Evolutionary conservation across 2,113 vertebrate genomes (phyloP), one percentile per base, ranked within the genome.

Genomic region (Etheostoma spectabile): DNA sequence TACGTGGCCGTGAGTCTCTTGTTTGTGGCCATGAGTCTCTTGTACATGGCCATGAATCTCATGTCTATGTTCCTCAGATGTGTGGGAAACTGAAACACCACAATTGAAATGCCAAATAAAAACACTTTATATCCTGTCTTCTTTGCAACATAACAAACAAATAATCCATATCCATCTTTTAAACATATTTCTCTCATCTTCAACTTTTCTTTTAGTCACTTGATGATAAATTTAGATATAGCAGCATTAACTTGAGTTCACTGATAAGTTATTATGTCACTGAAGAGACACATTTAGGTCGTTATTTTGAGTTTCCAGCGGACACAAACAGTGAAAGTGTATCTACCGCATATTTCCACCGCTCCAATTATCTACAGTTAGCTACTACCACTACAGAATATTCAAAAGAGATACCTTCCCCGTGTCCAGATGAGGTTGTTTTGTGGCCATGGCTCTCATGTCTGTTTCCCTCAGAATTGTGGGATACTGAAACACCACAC

Each of bases 371-470:
- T 56, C 55, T 76, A 57, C 61, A 51, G 27, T 51, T 52, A 27
- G 35, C 45, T 60, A 6, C 27, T 30, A 15, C 49, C 8, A 27
- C 55, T 59, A 35, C 33, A 48, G 7, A 62, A 62, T 15, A 45
- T 27, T 5, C 11, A 6, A 21, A 45, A 16, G 30, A 46, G 5
- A 21, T 83, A 73, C 62, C 68, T 83, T 59, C 57, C 6, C 30
- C 76, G 3, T 82, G 62, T 35, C 51, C 49, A 38, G 71, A 24
- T 45, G 63, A 57, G 45, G 11, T 63, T 13, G 22, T 27, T 60
- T 46, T 73, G 42, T 51, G 49, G 24, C 56, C 68, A 18, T 45
- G 76, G 30, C 12, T 53, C 42, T 81, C 59, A 6, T 74, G 67
- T 45, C 6, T 1, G 0, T 74, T 48, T 8, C 35, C 66, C 15